Evolutionary conservation across 2,797 vertebrate genomes (phyloP), one percentile per base, ranked within the genome.

Genomic region (Acanthurus leucopareius): DNA sequence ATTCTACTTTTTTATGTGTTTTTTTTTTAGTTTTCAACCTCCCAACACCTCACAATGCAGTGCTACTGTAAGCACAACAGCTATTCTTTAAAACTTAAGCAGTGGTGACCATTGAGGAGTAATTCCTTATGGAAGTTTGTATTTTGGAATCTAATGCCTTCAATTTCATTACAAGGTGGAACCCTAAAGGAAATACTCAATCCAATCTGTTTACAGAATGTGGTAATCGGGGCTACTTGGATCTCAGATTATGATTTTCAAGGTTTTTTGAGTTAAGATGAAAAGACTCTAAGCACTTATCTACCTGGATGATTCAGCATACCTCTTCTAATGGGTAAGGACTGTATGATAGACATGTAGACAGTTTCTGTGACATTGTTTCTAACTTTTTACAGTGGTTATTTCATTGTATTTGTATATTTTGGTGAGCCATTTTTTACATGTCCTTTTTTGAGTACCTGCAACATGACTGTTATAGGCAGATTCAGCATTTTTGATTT

Each of bases 381-480:
- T 93, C 81, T 82, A 89, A 89, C 86, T 90, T 93, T 92, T 89
- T 91, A 93, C 84, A 78, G 86, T 88, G 79, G 72, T 87, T 86
- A 73, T 70, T 82, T 86, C 73, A 86, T 92, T 83, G 90, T 92
- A 89, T 92, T 88, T 92, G 90, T 89, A 91, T 80, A 83, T 83
- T 89, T 90, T 90, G 81, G 85, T 92, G 80, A 83, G 75, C 69
- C 85, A 86, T 91, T 91, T 91, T 88, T 87, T 83, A 83, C 35
- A 25, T 80, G 75, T 86, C 49, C 3, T 73, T 89, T 86, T 84
- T 88, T 74, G 32, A 89, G 79, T 84, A 90, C 77, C 51, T 88
- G 72, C 66, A 81, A 95, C 90, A 91, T 92, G 94, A 94, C 91
- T 95, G 95, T 95, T 94, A 92, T 90, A 93, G 90, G 88, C 92